A percentile compares a stretch with the other conserved stretches of the same genome.
These are phyloP conservation scores for Alectura lathami DNA, from an alignment of 2,113 vertebrate genomes.

Conservation along the genomic window DNA sequence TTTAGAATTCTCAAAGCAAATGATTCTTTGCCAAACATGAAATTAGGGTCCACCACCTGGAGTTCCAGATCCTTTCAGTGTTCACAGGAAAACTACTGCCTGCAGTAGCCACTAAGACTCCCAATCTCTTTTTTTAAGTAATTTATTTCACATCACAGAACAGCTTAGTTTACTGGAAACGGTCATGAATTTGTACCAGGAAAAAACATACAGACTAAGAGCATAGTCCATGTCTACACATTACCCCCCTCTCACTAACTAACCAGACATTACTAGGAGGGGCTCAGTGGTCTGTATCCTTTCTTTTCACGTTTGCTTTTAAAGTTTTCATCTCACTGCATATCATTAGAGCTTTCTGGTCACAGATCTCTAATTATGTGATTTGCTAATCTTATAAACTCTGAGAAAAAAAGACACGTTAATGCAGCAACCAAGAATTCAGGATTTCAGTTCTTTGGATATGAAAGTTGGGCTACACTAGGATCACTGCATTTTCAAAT, in stretches of 20 bases:
- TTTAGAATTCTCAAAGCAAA: not conserved
- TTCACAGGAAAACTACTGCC: not conserved
- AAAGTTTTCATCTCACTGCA: not conserved
- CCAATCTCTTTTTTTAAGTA: not conserved
- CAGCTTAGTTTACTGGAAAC: not conserved
- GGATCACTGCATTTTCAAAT: not conserved
- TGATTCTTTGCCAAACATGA: not conserved
- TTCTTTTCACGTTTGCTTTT: not conserved
- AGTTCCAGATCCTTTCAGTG: slow-evolving; percentile 31
- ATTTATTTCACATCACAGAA: not conserved
- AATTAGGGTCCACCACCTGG: slow-evolving; percentile 37
- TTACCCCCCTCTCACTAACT: not conserved
- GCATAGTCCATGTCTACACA: not conserved
- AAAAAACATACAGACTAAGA: not conserved
- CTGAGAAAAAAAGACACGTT: not conserved
- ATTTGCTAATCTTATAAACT: not conserved
- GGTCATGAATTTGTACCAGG: not conserved
- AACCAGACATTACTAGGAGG: not conserved
- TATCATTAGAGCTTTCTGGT: not conserved
- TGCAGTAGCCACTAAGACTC: not conserved
- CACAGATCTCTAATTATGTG: not conserved
- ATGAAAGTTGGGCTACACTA: not conserved
- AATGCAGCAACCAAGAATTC: fast-evolving
- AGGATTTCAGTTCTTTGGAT: not conserved
- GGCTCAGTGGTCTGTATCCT: not conserved